A percentile compares a stretch with the other conserved stretches of the same genome.
phyloP scores from a whole-genome alignment of 2,113 vertebrate species.

The Misgurnus mizolepis region DNA sequence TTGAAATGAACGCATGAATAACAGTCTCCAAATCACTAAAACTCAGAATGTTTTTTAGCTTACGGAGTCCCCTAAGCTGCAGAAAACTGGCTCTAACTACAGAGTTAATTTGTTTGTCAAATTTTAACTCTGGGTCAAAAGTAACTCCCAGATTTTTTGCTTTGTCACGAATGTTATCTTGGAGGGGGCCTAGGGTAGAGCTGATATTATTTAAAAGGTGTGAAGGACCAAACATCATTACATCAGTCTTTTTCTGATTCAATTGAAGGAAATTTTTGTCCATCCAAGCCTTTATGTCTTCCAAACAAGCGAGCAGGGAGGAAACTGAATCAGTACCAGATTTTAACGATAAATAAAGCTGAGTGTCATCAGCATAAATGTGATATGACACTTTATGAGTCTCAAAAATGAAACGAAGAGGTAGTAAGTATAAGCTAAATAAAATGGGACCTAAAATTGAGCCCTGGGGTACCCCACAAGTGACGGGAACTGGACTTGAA shows the following conservation, averaged over 20 bases:
- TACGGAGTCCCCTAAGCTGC: too few relatives aligned
- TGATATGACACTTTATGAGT: not conserved
- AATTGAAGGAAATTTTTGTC: not conserved
- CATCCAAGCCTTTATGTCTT: not conserved
- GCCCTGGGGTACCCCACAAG: not conserved
- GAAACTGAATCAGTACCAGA: not conserved
- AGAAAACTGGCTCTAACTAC: too few relatives aligned
- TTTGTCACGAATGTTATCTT: too few relatives aligned
- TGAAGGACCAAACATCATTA: not conserved
- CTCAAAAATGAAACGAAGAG: not conserved
- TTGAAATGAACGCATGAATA: too few relatives aligned
- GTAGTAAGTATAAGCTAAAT: not conserved
- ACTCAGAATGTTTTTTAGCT: too few relatives aligned
- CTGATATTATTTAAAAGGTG: not conserved
- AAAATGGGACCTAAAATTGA: too few relatives aligned
- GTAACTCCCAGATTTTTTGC: too few relatives aligned
- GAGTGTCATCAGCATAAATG: not conserved
- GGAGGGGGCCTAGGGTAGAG: too few relatives aligned
- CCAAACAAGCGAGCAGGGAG: not conserved
- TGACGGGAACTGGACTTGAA: not conserved
- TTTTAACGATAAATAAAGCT: not conserved
- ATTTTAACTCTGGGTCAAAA: too few relatives aligned
- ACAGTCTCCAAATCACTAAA: too few relatives aligned
- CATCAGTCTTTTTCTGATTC: not conserved
- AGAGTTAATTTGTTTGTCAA: too few relatives aligned